These are phyloP conservation scores for Tetranychus cinnabarinus DNA, from an alignment of 1,140 invertebrate species.

Conservation along the genomic window DNA sequence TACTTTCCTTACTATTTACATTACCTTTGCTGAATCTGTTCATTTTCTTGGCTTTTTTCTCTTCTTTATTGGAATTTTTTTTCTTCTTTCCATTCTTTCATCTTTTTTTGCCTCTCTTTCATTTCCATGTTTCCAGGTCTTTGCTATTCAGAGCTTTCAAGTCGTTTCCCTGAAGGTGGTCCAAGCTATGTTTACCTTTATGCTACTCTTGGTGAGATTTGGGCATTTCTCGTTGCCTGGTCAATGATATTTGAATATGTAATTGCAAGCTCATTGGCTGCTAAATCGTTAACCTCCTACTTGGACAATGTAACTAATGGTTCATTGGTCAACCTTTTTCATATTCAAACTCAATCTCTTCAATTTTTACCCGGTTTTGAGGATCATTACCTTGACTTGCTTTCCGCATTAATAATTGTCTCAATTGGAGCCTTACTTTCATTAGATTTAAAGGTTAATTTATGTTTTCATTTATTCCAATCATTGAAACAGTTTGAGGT, in stretches of 20 bases:
- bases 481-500: background rate
- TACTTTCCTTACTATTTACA: background rate
- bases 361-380: background rate
- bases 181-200: constrained; percentile 27
- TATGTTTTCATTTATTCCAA: background rate
- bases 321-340: background rate
- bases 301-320: background rate
- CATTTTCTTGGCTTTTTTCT: too few species aligned
- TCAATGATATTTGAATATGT: constrained; percentile 23
- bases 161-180: constrained; percentile 23
- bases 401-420: background rate
- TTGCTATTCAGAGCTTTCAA: constrained; percentile 27
- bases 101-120: background rate
- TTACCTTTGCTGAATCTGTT: too few species aligned
- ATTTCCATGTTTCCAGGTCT: constrained; percentile 14
- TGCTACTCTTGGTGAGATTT: constrained; percentile 24
- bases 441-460: background rate
- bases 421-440: background rate
- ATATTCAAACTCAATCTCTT: background rate
- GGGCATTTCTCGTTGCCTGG: constrained; percentile 26
- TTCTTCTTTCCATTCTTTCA: background rate
- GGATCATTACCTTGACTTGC: background rate
- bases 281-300: background rate
- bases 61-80: too few species aligned
- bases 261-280: background rate